Evolutionary conservation across 2,888 invertebrate genomes (phyloP), one percentile per base, ranked within the genome.

Genomic region (Anoplius nigerrimus): DNA sequence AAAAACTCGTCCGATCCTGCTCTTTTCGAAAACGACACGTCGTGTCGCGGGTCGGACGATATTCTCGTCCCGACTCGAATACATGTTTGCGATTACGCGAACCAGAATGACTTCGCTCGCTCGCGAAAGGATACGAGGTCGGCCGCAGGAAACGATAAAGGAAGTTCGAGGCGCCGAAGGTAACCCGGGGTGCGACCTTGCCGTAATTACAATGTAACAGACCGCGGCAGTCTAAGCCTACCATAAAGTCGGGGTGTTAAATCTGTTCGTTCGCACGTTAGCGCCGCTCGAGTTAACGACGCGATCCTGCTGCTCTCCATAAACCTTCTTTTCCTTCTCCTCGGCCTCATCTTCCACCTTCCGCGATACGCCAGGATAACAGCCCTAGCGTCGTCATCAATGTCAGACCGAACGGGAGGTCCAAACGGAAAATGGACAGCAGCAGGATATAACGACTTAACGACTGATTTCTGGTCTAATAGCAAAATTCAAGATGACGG

Each of bases 201-300:
- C 45, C n/a, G 46, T 34, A 56, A 63, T 57, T 20, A 52, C 52
- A 46, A 65, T 51, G 55, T 51, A 52, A 24, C n/a, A 18, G 42
- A 42, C 53, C 34, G 34, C 34, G 34, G n/a, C n/a, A n/a, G 43
- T 46, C 46, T n/a, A 54, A 59, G 34, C 45, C 51, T 56, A 46
- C 51, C 53, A 53, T 53, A 59, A 73, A 68, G 66, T 54, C 45
- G 18, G 66, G 64, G 51, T 60, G 66, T 72, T 78, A 71, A 71
- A 69, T 65, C 43, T 53, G 54, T 66, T 59, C 64, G 61, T 69
- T 71, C 52, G 64, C 62, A 59, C 71, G 53, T 72, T 69, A 70
- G 59, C 64, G 68, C 68, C 54, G 59, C 5, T 68, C 53, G 52
- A 68, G 53, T 74, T 76, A 76, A 74, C 74, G 73, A 66, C 54